Evolutionary conservation across 1,140 invertebrate species (phyloP), one percentile per base, ranked within the genome.

Genomic region (Zaprionus ornatus): DNA sequence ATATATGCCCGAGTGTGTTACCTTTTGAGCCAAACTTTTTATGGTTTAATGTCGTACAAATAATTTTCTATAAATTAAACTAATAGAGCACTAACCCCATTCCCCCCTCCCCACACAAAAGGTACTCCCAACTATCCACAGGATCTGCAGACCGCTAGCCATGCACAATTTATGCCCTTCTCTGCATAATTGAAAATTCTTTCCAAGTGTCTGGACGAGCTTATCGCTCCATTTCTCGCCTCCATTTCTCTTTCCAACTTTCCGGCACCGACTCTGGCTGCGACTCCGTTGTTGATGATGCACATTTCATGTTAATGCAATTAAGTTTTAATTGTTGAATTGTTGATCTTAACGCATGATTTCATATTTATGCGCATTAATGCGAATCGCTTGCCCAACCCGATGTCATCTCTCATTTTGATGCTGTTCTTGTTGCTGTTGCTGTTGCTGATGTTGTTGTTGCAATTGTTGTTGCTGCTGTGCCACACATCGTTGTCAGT

Each of bases 271-370:
- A 19, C 25, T 42, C n/a, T n/a, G 15, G 13, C 27, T 61, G 21
- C 40, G 48, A 19, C 17, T 54, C 27, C 81, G 75, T 78, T 87
- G 85, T 87, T 90, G 84, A 84, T 90, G 84, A 88, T 87, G 84
- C 84, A 87, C 84, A 87, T 87, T 87, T 90, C 85, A 90, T 90
- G 85, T 90, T 90, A 90, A 90, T 90, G 85, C 85, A 90, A 90
- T 90, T 90, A 90, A 85, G 85, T 90, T 90, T 90, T 90, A 90
- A 90, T 90, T 90, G 85, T 90, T 90, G 86, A 90, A 90, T 90
- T 90, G 85, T 90, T 90, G 85, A 90, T 90, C 86, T 90, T 90
- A 90, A 90, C 86, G 85, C 85, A 90, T 90, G 85, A 90, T 90
- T 90, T 90, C 85, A 90, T 90, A 90, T 90, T 90, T 90, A 90